A percentile compares a stretch with the other conserved stretches of the same genome.
These are phyloP conservation scores for Habrosyne pyritoides DNA, from an alignment of 2,888 invertebrate genomes.

Conservation along the genomic window DNA sequence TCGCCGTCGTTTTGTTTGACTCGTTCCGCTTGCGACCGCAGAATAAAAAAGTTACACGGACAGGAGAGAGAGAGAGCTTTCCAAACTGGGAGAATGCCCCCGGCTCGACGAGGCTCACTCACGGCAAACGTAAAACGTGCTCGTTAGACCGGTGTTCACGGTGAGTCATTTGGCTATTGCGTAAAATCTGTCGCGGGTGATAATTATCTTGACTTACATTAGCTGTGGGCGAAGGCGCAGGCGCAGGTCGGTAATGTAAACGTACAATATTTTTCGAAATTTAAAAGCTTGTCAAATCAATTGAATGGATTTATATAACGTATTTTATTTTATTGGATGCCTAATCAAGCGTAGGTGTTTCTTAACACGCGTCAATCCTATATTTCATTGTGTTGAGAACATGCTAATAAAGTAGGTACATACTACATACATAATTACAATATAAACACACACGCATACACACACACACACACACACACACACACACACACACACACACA, in stretches of 20 bases:
- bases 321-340: not conserved
- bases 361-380: too few relatives aligned
- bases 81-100: slow-evolving; percentile 30
- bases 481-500: too few relatives aligned
- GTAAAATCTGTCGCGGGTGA: slow-evolving; percentile 7
- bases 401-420: too few relatives aligned
- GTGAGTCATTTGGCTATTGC: slow-evolving; percentile 9
- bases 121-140: slow-evolving; percentile 16
- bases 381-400: too few relatives aligned
- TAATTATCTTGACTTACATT: slow-evolving; percentile 2
- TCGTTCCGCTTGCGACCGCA: slow-evolving; percentile 30
- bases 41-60: slow-evolving; percentile 31
- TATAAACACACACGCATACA: too few relatives aligned
- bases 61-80: slow-evolving; percentile 16
- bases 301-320: not conserved
- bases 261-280: not conserved
- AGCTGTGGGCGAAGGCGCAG: not conserved
- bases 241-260: not conserved
- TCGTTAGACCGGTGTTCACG: slow-evolving; percentile 7
- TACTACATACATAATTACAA: too few relatives aligned
- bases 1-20: slow-evolving; percentile 44
- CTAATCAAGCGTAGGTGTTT: too few relatives aligned
- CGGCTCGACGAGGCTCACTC: slow-evolving; percentile 8
- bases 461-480: too few relatives aligned
- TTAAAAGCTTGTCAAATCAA: not conserved